phyloP scores from a whole-genome alignment of 2,888 invertebrate species.

The Andrena trimmerana region DNA sequence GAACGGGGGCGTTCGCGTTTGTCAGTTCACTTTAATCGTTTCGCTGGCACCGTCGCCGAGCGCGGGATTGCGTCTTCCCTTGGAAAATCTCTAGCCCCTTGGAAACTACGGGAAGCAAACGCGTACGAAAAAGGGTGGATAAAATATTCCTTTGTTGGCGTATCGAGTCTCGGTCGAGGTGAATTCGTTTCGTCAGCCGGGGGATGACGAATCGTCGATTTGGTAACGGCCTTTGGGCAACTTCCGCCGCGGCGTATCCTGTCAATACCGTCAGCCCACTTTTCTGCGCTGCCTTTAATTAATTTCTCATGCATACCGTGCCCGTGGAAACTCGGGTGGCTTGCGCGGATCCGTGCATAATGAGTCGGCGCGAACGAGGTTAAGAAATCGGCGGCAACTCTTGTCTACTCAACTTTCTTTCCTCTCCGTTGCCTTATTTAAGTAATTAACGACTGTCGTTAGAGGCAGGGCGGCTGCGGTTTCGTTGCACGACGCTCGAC shows the following conservation, averaged over 20 bases:
- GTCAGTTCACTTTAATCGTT: slow-evolving; percentile 48
- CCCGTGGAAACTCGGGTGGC: slow-evolving; percentile 63
- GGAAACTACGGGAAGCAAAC: background rate
- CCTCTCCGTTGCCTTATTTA: background rate
- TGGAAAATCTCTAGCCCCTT: slow-evolving; percentile 7
- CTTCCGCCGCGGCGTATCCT: slow-evolving; percentile 61
- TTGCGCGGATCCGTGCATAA: slow-evolving; percentile 59
- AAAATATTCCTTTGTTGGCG: background rate
- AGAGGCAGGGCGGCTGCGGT: background rate
- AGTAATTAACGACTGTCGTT: background rate
- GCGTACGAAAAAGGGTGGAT: no score
- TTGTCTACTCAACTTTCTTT: slow-evolving; percentile 44
- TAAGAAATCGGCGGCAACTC: slow-evolving; percentile 55
- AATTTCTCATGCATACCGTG: slow-evolving; percentile 69
- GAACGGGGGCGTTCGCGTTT: slow-evolving; percentile 40
- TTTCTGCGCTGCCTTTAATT: slow-evolving; percentile 60
- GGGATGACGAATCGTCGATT: slow-evolving; percentile 64
- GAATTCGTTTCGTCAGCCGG: slow-evolving; percentile 59
- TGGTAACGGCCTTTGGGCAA: slow-evolving; percentile 69
- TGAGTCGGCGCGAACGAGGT: slow-evolving; percentile 62
- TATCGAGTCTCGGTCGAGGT: slow-evolving; percentile 8
- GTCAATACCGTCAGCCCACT: slow-evolving; percentile 38
- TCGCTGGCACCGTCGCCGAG: background rate
- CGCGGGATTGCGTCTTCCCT: slow-evolving; percentile 24
- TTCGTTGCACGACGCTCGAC: background rate